Percentiles rank a stretch among this genome's conserved stretches.
These are phyloP conservation scores for Pseudomyrmex dendroicus DNA, from an alignment of 1,140 invertebrate species.

Conservation along the genomic window DNA sequence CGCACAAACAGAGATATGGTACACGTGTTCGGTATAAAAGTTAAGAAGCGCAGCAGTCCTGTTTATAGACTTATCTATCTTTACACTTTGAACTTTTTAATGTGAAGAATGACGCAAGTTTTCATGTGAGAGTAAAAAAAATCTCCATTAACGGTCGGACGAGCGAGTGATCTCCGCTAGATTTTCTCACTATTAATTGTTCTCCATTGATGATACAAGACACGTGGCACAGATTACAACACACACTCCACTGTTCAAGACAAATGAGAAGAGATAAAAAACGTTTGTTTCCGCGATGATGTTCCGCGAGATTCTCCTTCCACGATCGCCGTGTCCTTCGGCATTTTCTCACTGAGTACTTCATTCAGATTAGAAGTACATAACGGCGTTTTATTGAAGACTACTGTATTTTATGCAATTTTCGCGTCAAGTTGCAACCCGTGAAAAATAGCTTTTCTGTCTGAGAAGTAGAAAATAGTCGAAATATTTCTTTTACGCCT, in stretches of 20 bases:
- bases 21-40: not conserved
- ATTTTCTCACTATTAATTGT: conserved; percentile 68
- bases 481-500: not conserved
- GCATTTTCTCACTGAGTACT: conserved; percentile 65
- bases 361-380: conserved; percentile 55
- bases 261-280: conserved; percentile 68
- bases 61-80: not conserved
- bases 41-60: not conserved
- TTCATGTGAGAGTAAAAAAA: not conserved
- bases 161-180: conserved; percentile 13
- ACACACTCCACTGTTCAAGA: conserved; percentile 55
- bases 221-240: conserved; percentile 64
- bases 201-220: conserved; percentile 68
- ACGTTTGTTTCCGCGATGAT: conserved; percentile 69
- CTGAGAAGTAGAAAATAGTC: no score
- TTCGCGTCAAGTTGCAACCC: no score
- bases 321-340: conserved; percentile 66
- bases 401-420: no score
- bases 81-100: conserved; percentile 10
- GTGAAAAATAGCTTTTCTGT: no score
- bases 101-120: conserved; percentile 20
- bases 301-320: conserved; percentile 66
- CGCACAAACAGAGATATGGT: no score
- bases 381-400: no score
- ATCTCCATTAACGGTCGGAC: conserved; percentile 17